Base-by-base conservation (phyloP, 2,113 vertebrate species). In the Coturnix japonica region DNA sequence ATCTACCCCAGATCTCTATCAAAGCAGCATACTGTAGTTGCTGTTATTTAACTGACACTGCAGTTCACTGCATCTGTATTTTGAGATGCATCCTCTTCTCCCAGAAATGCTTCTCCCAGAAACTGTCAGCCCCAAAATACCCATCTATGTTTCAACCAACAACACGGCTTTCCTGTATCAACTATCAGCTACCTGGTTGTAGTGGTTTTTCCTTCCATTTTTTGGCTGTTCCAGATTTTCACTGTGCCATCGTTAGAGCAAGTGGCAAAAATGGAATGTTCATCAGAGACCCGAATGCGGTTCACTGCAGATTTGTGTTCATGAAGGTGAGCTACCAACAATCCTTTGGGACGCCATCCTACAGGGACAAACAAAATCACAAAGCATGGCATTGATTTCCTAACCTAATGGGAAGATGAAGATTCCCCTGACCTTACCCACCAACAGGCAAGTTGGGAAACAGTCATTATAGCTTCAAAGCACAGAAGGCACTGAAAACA, bases 191-290 rank as follows among this genome's bases (percentile, higher is more conserved):
- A 99, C 99, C 99, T 98, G 77, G 99, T 99, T 66, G 99, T 99
- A 15, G 99, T 99, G 46, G 99, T 99, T 96, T 99, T 99, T 56
- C 99, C 99, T 96, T 99, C 99, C 99, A 99, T 99, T 97, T 99
- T 99, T 85, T 99, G 99, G 91, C 99, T 99, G 96, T 99, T 99
- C 99, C 99, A 99, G 61, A 99, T 98, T 94, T 99, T 99, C 72
- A 99, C 99, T 0, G 99, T 98, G 63, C 99, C 99, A 86, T 99
- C 99, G 30, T 99, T 99, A 83, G 99, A 99, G 85, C 98, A 99
- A 4, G 99, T 99, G 61, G 99, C 99, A 90, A 99, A 99, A 95
- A 99, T 99, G 60, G 98, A 98, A 96, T 99, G 99, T 25, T 99
- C 99, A 54, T 99, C 99, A 8, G 99, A 99, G 13, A 99, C 99